Percentiles rank a stretch among this genome's conserved stretches.
phyloP scores from a whole-genome alignment of 2,888 invertebrate genomes.

The Lithophane socia region DNA sequence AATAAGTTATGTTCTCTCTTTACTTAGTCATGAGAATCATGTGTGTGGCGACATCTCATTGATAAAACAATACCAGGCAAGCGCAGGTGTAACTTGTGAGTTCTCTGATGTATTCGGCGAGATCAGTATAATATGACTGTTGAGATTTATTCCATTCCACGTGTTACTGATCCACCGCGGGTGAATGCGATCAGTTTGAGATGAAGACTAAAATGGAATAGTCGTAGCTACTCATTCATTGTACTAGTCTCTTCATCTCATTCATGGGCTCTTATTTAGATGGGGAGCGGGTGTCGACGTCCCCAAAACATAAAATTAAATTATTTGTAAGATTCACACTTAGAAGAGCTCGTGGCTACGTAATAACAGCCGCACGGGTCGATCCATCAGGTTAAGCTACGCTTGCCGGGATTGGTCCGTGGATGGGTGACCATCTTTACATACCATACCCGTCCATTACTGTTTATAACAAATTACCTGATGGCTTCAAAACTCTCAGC shows the following conservation, averaged over 20 bases:
- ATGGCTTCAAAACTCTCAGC: too few species aligned
- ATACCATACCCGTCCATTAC: too few species aligned
- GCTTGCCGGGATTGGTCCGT: too few species aligned
- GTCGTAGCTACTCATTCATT: not conserved
- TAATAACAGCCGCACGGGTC: too few species aligned
- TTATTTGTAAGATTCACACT: too few species aligned
- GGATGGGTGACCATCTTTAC: too few species aligned
- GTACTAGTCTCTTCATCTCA: not conserved
- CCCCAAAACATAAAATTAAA: too few species aligned
- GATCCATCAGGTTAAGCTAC: too few species aligned
- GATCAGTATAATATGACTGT: slow-evolving; percentile 5
- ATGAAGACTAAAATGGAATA: not conserved
- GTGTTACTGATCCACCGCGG: not conserved
- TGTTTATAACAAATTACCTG: too few species aligned
- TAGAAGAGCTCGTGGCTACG: too few species aligned
- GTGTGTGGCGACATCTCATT: slow-evolving; percentile 28
- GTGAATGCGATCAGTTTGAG: not conserved
- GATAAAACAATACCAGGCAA: slow-evolving; percentile 55
- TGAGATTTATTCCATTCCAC: slow-evolving; percentile 33
- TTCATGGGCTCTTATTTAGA: not conserved
- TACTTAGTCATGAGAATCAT: not conserved
- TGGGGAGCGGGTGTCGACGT: too few species aligned
- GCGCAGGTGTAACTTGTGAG: slow-evolving; percentile 45
- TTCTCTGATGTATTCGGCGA: not conserved
- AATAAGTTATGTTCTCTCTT: not conserved